phyloP scores from a whole-genome alignment of 2,113 vertebrate species.

The Carollia perspicillata region DNA sequence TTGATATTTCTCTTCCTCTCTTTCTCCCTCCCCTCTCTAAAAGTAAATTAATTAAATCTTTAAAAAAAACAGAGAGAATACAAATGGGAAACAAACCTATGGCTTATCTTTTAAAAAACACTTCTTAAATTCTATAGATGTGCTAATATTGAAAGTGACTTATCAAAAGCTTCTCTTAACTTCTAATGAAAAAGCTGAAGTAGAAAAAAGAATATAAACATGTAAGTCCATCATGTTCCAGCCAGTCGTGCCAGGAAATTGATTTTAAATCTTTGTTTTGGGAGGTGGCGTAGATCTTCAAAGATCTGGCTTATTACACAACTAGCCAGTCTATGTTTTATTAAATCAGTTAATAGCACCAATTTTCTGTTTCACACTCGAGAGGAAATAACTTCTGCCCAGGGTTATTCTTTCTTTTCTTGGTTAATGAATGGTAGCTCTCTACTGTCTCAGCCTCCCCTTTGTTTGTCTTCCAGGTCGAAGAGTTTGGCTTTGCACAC shows the following conservation, averaged over 20 bases:
- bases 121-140: background rate
- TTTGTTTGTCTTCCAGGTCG: conserved; percentile 82
- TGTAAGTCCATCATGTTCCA: background rate
- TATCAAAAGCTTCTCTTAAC: background rate
- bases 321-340: background rate
- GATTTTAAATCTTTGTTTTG: conserved; percentile 4
- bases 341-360: background rate
- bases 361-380: background rate
- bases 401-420: background rate
- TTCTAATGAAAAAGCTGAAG: conserved; percentile 5
- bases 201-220: background rate
- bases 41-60: too few species aligned
- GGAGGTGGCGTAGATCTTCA: background rate
- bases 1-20: too few species aligned
- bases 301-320: background rate
- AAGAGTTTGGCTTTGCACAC: conserved; percentile 91
- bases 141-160: background rate
- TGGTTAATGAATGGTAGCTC: background rate
- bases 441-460: background rate
- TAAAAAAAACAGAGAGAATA: background rate
- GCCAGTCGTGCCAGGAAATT: background rate
- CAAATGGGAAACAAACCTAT: background rate
- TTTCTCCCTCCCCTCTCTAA: too few species aligned
- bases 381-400: background rate
- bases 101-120: background rate